These are phyloP conservation scores for Gulo gulo DNA, from an alignment of 2,113 vertebrate genomes.

Conservation along the genomic window DNA sequence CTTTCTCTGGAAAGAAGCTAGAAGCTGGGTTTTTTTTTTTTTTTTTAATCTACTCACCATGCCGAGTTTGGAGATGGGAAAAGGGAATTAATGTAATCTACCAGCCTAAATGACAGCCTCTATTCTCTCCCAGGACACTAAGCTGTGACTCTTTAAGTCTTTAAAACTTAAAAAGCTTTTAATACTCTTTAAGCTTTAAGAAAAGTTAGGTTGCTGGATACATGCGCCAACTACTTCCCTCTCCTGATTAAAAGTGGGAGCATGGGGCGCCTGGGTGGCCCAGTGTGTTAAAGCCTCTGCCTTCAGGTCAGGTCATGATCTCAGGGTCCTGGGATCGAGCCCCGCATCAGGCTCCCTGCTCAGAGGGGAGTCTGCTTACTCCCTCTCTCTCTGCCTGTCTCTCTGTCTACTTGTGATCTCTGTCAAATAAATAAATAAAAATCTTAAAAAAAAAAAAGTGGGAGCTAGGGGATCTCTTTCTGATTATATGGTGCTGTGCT, in stretches of 20 bases:
- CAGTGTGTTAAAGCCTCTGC: too few species aligned
- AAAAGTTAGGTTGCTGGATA: background rate
- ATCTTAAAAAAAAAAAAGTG: too few species aligned
- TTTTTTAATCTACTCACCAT: background rate
- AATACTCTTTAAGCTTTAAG: too few species aligned
- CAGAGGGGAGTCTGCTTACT: too few species aligned
- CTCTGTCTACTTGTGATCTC: too few species aligned
- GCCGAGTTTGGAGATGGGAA: too few species aligned
- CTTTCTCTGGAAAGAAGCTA: background rate
- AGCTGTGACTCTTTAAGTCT: background rate
- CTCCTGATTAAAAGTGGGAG: background rate
- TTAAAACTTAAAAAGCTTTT: too few species aligned
- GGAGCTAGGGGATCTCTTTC: background rate
- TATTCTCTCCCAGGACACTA: background rate
- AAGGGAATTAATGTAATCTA: background rate
- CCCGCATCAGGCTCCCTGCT: too few species aligned
- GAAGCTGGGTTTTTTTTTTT: background rate
- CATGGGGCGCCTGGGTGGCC: background rate
- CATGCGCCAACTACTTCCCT: background rate
- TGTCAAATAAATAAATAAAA: too few species aligned
- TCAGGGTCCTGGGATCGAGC: too few species aligned
- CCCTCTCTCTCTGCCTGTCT: too few species aligned
- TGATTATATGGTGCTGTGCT: background rate
- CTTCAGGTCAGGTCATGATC: too few species aligned
- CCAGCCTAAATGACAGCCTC: background rate